Evolutionary conservation across 92 coral and sea anemone species (phyloP), one percentile per base, ranked within the genome.

Genomic region (Heliopora coerulea): DNA sequence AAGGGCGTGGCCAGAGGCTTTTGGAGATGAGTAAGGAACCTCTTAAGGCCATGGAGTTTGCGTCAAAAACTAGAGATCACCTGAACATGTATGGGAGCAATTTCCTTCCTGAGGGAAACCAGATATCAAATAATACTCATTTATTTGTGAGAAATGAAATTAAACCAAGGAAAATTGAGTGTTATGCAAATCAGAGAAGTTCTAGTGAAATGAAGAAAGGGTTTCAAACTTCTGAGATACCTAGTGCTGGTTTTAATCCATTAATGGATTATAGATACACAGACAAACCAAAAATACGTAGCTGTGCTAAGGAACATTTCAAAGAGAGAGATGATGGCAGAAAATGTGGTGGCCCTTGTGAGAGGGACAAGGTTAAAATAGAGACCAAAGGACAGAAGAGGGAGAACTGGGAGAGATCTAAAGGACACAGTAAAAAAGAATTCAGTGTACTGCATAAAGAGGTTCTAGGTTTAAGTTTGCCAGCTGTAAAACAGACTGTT

Each of bases 241-340:
- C 12, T 84, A 93, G 56, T 81, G 96, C 41, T 82, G 87, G 46
- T 84, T 62, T 30, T 78, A 82, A 58, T 88, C 97, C 26, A 88
- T 88, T 88, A 91, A 93, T 28, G 97, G 96, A 3, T 68, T 65
- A 28, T 77, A 82, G 59, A 85, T 91, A 78, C 74, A 80, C 21
- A 64, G 81, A 46, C 52, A 46, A 46, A 56, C 40, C 37, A 29
- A 50, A 26, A 1, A 7, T 15, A 13, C 57, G 10, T 8, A n/a
- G n/a, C n/a, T n/a, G n/a, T n/a, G 37, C n/a, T 11, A 48, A 1
- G 21, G 13, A 29, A 20, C 40, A 46, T 59, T 27, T 14, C 8
- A 54, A 49, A 21, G 35, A 49, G 15, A 11, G 19, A 31, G 63
- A 20, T 26, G 40, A 5, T 40, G 21, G 8, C 21, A 20, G 54